These are phyloP conservation scores for Diachrysia chrysitis DNA, from an alignment of 2,888 invertebrate species.

Conservation along the genomic window DNA sequence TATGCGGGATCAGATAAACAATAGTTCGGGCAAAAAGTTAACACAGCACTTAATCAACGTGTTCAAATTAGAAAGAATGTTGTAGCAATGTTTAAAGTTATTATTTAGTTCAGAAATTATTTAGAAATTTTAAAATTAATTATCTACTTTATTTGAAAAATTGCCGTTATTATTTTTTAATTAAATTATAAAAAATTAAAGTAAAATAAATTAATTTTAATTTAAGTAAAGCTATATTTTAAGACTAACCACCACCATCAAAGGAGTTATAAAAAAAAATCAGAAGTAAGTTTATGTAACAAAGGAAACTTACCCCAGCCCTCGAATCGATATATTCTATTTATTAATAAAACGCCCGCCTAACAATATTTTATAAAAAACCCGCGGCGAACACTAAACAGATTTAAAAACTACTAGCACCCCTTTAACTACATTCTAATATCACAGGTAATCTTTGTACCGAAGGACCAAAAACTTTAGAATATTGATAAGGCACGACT, in stretches of 20 bases:
- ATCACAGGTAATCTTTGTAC: constrained; percentile 20
- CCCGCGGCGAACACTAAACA: not conserved
- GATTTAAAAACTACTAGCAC: not conserved
- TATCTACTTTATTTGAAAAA: too few relatives aligned
- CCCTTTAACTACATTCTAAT: not conserved
- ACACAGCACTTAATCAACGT: constrained; percentile 3
- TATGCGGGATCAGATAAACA: constrained; percentile 19
- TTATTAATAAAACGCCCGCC: too few relatives aligned
- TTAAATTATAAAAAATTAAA: not conserved
- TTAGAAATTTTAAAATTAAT: not conserved
- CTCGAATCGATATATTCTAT: too few relatives aligned
- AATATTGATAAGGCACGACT: constrained; percentile 40
- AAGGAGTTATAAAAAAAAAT: not conserved
- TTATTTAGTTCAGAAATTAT: not conserved
- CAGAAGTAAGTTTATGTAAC: not conserved
- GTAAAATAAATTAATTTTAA: not conserved
- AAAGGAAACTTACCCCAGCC: constrained; percentile 1
- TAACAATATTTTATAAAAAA: constrained; percentile 17
- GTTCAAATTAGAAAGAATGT: not conserved
- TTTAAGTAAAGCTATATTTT: not conserved
- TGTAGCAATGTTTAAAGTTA: not conserved
- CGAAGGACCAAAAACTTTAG: not conserved
- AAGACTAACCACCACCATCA: not conserved
- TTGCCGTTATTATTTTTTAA: too few relatives aligned
- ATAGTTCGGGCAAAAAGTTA: constrained; percentile 14